These are phyloP conservation scores for Panopea generosa DNA, from an alignment of 2,888 invertebrate genomes.

Conservation along the genomic window DNA sequence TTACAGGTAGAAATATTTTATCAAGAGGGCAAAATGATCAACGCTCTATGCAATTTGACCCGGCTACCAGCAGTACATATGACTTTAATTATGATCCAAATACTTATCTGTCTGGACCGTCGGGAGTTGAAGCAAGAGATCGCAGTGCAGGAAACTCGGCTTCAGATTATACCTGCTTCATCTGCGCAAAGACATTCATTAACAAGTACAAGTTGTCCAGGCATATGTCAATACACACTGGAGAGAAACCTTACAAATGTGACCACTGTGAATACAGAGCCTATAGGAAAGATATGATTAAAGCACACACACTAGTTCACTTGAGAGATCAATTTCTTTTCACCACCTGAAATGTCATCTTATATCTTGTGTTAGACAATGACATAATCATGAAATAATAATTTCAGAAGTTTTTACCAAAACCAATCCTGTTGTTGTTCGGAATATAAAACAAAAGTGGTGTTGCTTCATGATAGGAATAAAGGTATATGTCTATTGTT, in stretches of 20 bases:
- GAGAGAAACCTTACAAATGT: slow-evolving; percentile 28
- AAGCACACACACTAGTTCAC: slow-evolving; percentile 21
- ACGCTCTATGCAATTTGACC: no score
- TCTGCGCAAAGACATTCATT: slow-evolving; percentile 31
- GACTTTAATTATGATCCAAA: no score
- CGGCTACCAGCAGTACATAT: no score
- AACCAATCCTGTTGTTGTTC: no score
- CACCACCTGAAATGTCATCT: not conserved
- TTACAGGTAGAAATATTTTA: no score
- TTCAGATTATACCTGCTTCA: slow-evolving; percentile 1
- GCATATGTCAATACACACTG: slow-evolving; percentile 22
- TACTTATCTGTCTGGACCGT: not conserved
- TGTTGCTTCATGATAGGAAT: no score
- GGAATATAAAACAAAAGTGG: no score
- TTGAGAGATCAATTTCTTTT: slow-evolving; percentile 9
- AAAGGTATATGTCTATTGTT: no score
- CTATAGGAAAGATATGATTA: slow-evolving; percentile 16
- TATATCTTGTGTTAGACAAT: no score
- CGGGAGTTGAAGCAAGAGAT: not conserved
- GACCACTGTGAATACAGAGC: slow-evolving; percentile 10
- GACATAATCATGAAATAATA: no score
- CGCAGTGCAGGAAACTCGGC: not conserved
- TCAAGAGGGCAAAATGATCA: no score
- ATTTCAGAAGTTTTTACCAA: no score
- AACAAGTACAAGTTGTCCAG: slow-evolving; percentile 13